Evolutionary conservation across 2,113 vertebrate species (phyloP).

Genomic region (Onychorhynchus coronatus): DNA sequence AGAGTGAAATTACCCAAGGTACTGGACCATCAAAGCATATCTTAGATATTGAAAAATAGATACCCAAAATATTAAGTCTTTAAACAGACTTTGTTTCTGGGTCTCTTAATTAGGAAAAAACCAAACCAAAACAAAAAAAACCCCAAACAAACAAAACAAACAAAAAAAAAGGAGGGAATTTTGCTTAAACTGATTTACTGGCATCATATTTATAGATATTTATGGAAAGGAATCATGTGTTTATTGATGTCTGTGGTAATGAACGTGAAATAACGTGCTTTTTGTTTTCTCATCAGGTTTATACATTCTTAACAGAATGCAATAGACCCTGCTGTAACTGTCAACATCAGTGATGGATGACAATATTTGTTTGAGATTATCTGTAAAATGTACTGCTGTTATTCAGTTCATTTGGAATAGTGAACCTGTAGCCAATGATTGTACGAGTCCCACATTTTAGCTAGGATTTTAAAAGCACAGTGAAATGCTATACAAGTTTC

Average conservation of each 20-base stretch:
- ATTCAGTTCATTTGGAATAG: constrained; percentile 70
- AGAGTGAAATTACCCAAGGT: constrained; percentile 30
- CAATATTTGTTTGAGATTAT: constrained; percentile 54
- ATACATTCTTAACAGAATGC: constrained; percentile 67
- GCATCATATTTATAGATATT: constrained; percentile 69
- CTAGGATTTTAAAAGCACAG: constrained; percentile 66
- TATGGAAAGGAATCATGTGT: constrained; percentile 62
- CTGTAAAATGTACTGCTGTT: constrained; percentile 62
- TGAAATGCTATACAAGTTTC: constrained; percentile 63
- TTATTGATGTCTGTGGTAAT: constrained; percentile 62
- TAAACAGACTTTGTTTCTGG: constrained; percentile 2
- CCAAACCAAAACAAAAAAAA: neutral
- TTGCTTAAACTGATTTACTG: constrained; percentile 54
- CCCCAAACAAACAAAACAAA: neutral
- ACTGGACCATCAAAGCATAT: constrained; percentile 30
- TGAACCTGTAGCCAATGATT: constrained; percentile 64
- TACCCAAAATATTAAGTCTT: constrained; percentile 1
- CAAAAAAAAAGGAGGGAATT: neutral
- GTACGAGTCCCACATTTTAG: constrained; percentile 58
- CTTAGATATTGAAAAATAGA: constrained; percentile 23
- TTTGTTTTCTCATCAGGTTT: constrained; percentile 68
- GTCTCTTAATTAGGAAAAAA: neutral
- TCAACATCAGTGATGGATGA: constrained; percentile 58
- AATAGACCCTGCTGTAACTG: constrained; percentile 59
- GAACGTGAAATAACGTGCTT: constrained; percentile 61